Conservation (phyloP, 2,888 invertebrate species). For the Schizotus pectinicornis region DNA sequence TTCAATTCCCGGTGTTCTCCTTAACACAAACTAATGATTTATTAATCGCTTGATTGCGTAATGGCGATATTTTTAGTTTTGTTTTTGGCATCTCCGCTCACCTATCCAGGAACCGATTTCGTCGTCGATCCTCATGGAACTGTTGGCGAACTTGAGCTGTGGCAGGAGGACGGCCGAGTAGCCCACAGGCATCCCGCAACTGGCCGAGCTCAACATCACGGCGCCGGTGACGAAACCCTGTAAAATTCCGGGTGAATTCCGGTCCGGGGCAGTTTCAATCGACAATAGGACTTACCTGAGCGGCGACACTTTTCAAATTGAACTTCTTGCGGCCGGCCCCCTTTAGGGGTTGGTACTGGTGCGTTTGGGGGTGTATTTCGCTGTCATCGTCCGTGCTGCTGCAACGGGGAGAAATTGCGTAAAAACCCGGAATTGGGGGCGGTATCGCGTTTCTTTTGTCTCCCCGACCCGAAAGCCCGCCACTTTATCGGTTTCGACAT, state of each 20-base stretch:
- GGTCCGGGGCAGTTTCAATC: background rate
- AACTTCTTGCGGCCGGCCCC: conserved; percentile 24
- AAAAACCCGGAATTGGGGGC: too few species aligned
- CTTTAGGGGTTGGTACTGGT: conserved; percentile 34
- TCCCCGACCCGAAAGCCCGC: too few species aligned
- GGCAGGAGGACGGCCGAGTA: conserved; percentile 80
- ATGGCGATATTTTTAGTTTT: background rate
- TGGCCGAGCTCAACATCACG: conserved; percentile 72
- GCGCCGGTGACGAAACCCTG: conserved; percentile 76
- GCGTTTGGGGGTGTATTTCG: conserved; percentile 26
- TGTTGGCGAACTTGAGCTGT: conserved; percentile 68
- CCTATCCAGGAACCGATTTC: conserved; percentile 82
- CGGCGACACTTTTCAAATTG: conserved; percentile 34
- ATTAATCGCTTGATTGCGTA: conserved; percentile 14
- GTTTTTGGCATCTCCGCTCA: conserved; percentile 55
- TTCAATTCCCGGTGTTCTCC: too few species aligned
- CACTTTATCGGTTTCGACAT: too few species aligned
- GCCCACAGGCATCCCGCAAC: conserved; percentile 81
- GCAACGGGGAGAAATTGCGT: background rate
- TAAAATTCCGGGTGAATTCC: conserved; percentile 35
- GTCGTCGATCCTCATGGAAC: conserved; percentile 67
- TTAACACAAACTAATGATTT: conserved; percentile 20
- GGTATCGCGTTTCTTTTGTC: too few species aligned
- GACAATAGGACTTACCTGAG: conserved; percentile 37
- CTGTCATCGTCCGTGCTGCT: conserved; percentile 35